Conservation (phyloP, 2,113 vertebrate species). For the Zootoca vivipara region DNA sequence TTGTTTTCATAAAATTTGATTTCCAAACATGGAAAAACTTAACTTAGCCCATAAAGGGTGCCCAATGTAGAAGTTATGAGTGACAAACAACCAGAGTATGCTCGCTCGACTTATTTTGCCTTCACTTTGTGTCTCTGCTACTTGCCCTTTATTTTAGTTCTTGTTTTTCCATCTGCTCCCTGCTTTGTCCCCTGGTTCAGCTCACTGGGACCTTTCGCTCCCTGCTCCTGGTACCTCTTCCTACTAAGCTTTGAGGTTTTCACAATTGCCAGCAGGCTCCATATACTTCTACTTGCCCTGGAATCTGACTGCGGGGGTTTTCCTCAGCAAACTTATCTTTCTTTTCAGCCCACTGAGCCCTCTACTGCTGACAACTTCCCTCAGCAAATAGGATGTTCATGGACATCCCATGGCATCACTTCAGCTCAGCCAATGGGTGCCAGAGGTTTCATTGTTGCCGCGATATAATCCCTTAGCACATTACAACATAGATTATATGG, state of each 20-base stretch:
- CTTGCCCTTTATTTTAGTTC: background rate
- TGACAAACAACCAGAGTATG: background rate
- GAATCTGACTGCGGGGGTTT: background rate
- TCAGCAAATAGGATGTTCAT: background rate
- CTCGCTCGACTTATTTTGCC: background rate
- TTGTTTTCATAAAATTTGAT: background rate
- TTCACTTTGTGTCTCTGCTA: background rate
- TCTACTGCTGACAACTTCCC: background rate
- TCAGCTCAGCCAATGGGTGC: background rate
- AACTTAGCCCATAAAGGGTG: background rate
- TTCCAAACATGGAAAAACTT: background rate
- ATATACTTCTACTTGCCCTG: background rate
- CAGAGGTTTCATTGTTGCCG: background rate
- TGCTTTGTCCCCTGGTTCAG: background rate
- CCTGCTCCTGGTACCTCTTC: background rate
- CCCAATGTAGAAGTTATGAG: background rate
- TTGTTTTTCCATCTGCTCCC: background rate
- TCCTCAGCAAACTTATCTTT: background rate
- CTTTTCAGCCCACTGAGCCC: background rate
- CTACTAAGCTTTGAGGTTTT: background rate
- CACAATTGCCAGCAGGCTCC: rapidly evolving
- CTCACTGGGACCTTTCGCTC: too few relatives aligned
- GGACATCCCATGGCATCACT: background rate
- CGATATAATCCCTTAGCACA: background rate
- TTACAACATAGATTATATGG: conserved; percentile 12